Base-by-base conservation (phyloP, 2,113 vertebrate genomes). In the Gallinago media region DNA sequence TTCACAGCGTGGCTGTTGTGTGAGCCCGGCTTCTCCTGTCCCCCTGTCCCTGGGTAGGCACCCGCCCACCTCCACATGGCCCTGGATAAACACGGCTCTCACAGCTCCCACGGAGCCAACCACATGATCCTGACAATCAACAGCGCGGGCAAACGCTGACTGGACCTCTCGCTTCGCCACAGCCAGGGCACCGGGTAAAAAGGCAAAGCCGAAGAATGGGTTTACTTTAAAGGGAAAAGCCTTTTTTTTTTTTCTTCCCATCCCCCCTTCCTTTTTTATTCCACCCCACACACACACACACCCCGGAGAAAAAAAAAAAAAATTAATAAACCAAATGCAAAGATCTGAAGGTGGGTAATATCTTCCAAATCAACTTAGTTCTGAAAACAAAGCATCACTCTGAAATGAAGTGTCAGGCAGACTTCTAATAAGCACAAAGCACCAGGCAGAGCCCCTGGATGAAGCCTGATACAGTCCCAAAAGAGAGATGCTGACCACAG, bases 31-130 rank as follows among this genome's bases (percentile, higher is more conserved):
- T 97, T 97, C 98, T 96, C 97, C 96, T 80, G 94, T 97, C 94
- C 97, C 98, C 85, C 97, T 96, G 96, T 98, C 98, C 98, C 97
- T 82, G 94, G 97, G 97, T 85, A 91, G 86, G 97, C 97, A 97
- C 98, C 98, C 98, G 97, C 98, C 98, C 98, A 98, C 97, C 98
- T 97, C 97, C 98, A 96, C 98, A 95, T 94, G 97, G 97, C 97
- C 96, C 93, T 94, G 98, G 97, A 97, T 97, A 96, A 98, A 98
- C 97, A 98, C 91, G 95, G 96, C 96, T 91, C 90, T 96, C 96
- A 58, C 96, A 94, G 96, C 96, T 95, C 97, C 97, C 97, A 94
- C 96, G 5, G 80, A 70, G 87, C 94, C 52, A 95, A 95, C 98
- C 98, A 98, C 96, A 96, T 98, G 98, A 98, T 96, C 70, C 97